Conservation (phyloP, 2,888 invertebrate genomes). For the Brassicogethes aeneus region DNA sequence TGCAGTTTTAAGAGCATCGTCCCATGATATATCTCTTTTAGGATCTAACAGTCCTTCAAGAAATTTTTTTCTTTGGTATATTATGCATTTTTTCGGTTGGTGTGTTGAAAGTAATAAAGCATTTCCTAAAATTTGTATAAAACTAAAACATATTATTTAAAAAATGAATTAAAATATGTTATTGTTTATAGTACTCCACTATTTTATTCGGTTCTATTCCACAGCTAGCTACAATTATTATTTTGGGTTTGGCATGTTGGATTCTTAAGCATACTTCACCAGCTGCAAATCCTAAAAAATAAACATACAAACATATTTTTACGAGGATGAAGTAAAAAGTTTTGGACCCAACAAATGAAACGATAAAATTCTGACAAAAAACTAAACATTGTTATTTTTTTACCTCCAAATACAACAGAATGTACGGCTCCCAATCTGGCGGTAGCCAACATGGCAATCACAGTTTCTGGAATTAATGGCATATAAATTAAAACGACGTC, state of each 20-base stretch:
- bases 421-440: constrained; percentile 76
- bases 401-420: constrained; percentile 81
- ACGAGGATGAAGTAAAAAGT: no score
- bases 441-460: constrained; percentile 74
- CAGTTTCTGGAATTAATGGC: constrained; percentile 80
- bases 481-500: constrained; percentile 81
- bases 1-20: constrained; percentile 50
- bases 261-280: constrained; percentile 72
- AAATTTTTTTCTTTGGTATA: constrained; percentile 62
- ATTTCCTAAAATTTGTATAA: constrained; percentile 66
- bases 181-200: constrained; percentile 45
- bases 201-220: constrained; percentile 76
- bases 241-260: constrained; percentile 71
- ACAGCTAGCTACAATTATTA: constrained; percentile 76
- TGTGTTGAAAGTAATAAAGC: constrained; percentile 59
- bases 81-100: constrained; percentile 61
- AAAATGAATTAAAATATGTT: background rate
- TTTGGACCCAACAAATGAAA: no score
- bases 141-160: constrained; percentile 37
- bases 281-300: constrained; percentile 66
- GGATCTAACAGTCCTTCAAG: constrained; percentile 48
- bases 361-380: no score
- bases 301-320: no score
- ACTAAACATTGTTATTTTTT: no score
- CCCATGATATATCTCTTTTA: constrained; percentile 62